Conservation (phyloP, 2,113 vertebrate species). For the Misgurnus mizolepis region DNA sequence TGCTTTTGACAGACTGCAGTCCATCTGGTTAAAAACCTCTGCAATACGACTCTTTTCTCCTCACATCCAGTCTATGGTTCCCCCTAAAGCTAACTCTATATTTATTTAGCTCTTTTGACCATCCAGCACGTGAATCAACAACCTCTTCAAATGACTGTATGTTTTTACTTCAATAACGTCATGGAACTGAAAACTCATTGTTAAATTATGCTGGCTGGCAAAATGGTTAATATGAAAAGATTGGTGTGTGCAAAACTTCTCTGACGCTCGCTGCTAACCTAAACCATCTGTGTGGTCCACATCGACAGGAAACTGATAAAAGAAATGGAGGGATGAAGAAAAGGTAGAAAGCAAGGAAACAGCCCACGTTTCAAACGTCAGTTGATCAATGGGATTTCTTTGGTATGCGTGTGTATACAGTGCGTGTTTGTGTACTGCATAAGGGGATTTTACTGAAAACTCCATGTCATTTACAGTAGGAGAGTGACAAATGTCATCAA, state of each 20-base stretch:
- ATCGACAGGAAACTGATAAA: conserved; percentile 29
- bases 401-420: background rate
- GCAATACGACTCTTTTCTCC: background rate
- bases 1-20: background rate
- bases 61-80: background rate
- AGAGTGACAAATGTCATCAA: background rate
- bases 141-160: conserved; percentile 2
- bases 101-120: background rate
- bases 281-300: conserved; percentile 37
- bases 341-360: conserved; percentile 24
- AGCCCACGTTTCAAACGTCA: background rate
- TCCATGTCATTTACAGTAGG: background rate
- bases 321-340: conserved; percentile 8
- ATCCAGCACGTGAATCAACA: background rate
- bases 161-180: conserved; percentile 28
- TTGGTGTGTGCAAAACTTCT: conserved; percentile 1
- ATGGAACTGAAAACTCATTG: conserved; percentile 34
- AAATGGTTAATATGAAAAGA: conserved; percentile 17
- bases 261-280: conserved; percentile 25
- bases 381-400: background rate
- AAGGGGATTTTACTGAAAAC: background rate
- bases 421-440: background rate
- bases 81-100: background rate
- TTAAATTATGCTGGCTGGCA: conserved; percentile 13
- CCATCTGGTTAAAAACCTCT: background rate